Percentiles rank a stretch among this genome's conserved stretches.
Evolutionary conservation across 2,888 invertebrate genomes (phyloP).

Genomic region (Lepidochrysops patricia): DNA sequence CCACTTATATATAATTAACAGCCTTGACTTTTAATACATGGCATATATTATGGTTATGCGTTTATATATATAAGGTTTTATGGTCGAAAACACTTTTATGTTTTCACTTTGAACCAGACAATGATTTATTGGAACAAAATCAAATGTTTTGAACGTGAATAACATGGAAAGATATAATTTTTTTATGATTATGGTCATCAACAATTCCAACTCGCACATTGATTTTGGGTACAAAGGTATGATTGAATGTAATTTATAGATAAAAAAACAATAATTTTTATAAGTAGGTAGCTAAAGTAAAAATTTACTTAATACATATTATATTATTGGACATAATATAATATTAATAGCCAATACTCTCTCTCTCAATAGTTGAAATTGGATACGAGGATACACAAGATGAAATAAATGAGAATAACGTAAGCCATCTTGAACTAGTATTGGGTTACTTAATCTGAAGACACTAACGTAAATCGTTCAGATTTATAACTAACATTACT

Average conservation of each 20-base stretch:
- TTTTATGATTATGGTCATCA: neutral
- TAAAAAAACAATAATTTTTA: too few relatives aligned
- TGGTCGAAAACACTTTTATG: neutral
- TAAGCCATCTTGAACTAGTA: neutral
- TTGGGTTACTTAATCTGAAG: neutral
- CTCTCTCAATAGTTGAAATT: too few relatives aligned
- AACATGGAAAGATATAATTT: neutral
- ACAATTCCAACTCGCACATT: neutral
- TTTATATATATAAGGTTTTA: slow-evolving; percentile 10
- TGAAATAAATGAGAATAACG: too few relatives aligned
- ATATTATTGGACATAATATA: too few relatives aligned
- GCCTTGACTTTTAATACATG: slow-evolving; percentile 13
- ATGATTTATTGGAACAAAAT: neutral
- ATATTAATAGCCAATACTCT: too few relatives aligned
- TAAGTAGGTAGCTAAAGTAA: too few relatives aligned
- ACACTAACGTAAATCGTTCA: neutral
- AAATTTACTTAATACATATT: too few relatives aligned
- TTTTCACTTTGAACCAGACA: neutral
- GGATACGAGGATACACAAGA: too few relatives aligned
- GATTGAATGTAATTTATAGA: too few relatives aligned
- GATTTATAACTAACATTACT: neutral
- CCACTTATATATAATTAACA: slow-evolving; percentile 27
- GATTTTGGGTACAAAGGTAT: too few relatives aligned
- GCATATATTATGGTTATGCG: slow-evolving; percentile 27
- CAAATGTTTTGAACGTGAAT: neutral